These are phyloP conservation scores for Trichogramma dendrolimi DNA, from an alignment of 2,888 invertebrate species.

Conservation along the genomic window DNA sequence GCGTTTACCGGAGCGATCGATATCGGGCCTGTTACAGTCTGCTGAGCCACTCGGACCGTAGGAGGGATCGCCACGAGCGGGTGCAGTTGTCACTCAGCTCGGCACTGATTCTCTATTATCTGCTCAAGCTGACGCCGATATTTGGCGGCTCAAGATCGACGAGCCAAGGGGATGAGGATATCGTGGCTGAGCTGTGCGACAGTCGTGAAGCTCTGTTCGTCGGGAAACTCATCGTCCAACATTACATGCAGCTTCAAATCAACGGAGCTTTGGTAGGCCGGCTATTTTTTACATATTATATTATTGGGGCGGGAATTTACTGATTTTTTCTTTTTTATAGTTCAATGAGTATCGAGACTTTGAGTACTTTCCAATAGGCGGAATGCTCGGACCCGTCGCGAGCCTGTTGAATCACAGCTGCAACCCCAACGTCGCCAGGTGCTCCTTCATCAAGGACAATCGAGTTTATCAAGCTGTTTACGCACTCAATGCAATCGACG, in stretches of 20 bases:
- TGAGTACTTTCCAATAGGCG: conserved; percentile 55
- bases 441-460: conserved; percentile 48
- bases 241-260: conserved; percentile 76
- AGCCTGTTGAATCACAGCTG: conserved; percentile 87
- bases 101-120: conserved; percentile 60
- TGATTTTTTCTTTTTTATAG: conserved; percentile 7
- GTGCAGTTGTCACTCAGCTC: conserved; percentile 66
- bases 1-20: conserved; percentile 46
- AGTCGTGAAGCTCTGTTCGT: conserved; percentile 50
- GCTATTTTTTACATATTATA: no score
- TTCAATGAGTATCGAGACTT: conserved; percentile 34
- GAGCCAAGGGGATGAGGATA: conserved; percentile 40
- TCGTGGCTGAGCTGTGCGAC: no score
- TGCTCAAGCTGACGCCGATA: conserved; percentile 60
- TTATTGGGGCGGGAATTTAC: background rate
- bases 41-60: conserved; percentile 63
- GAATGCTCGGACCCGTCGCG: conserved; percentile 72
- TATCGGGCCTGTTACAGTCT: conserved; percentile 58
- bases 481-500: conserved; percentile 65
- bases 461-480: conserved; percentile 53
- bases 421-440: conserved; percentile 72
- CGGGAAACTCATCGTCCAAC: conserved; percentile 66
- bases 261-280: conserved; percentile 65
- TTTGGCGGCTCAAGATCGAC: conserved; percentile 50
- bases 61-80: conserved; percentile 63